Base-by-base conservation (phyloP, 2,888 invertebrate genomes). In the Brenthis ino region DNA sequence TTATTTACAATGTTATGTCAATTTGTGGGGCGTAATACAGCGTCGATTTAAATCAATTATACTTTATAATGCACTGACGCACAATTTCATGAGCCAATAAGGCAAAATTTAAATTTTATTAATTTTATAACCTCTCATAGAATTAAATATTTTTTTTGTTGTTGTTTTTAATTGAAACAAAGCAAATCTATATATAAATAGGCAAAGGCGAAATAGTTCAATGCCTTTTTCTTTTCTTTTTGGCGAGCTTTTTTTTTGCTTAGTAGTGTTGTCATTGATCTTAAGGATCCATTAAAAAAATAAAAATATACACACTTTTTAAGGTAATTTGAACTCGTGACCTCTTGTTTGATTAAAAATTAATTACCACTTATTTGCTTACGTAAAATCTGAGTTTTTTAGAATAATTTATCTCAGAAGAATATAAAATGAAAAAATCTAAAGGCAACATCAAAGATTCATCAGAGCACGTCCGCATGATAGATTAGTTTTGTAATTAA, bases 401-500 rank as follows among this genome's bases (percentile, higher is more conserved):
- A 43, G 11, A 43, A 43, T 43, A 43, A 43, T 43, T 11, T 43
- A 43, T 43, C 37, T 43, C 37, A 53, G 16, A 8, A 6, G 16
- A 53, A 5, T 53, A 53, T 47, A 51, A 51, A 14, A 51, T 51
- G 37, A 43, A 43, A 61, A 28, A 51, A 51, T 58, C n/a, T 20
- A 12, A 16, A 16, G 53, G 33, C n/a, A 67, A 43, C 20, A 63
- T 63, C 53, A 63, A 63, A 66, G 57, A 57, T 65, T 67, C 61
- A 63, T 67, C 64, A 28, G 14, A 47, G 57, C 67, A 58, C 72
- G 69, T 69, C 64, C 16, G 37, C 51, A 37, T 70, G 70, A 72
- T 72, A 56, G 68, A 72, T 72, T 70, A 64, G 56, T 56, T 57
- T 28, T 6, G 70, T 57, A 68, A 70, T 72, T 72, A 70, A 68